Base-by-base conservation (phyloP, 2,797 vertebrate species). In the Echeneis naucrates region DNA sequence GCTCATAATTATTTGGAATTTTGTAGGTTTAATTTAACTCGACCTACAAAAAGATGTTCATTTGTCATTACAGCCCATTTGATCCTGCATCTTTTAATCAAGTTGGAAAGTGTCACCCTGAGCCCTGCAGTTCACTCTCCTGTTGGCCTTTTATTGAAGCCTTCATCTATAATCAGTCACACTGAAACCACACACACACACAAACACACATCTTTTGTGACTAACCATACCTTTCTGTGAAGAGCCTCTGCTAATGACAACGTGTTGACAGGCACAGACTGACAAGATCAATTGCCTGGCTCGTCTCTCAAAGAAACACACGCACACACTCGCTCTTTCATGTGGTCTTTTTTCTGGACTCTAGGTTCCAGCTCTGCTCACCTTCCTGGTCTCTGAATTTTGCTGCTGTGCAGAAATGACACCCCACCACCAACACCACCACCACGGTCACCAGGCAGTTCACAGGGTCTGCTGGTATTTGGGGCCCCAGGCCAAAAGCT, bases 391-490 rank as follows among this genome's bases (percentile, higher is more conserved):
- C 62, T 13, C 67, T 79, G 66, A 87, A 73, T 71, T 71, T 68
- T 32, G 79, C 75, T 60, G 75, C 62, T 67, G 78, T 78, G 85
- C 78, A 87, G 81, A 91, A 92, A 89, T 93, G 82, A 90, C 81
- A 84, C 67, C 86, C 78, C 72, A 84, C 65, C 38, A 40, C 33
- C 40, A 48, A 59, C 51, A 48, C 37, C 40, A 48, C 59, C 52
- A 48, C 55, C 50, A 4, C 79, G 37, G 75, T 75, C 80, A 57
- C 69, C 73, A 86, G 47, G 79, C 84, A 86, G 83, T 92, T 90
- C 87, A 87, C 82, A 87, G 74, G 78, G 68, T 60, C 77, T 68
- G 78, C 82, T 92, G 92, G 94, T 88, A 92, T 94, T 92, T 84
- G 73, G 77, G 85, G 86, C 94, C 90, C 73, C 60, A 68, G 93